phyloP scores from a whole-genome alignment of 2,888 invertebrate species.

The Ceratothoa steindachneri region DNA sequence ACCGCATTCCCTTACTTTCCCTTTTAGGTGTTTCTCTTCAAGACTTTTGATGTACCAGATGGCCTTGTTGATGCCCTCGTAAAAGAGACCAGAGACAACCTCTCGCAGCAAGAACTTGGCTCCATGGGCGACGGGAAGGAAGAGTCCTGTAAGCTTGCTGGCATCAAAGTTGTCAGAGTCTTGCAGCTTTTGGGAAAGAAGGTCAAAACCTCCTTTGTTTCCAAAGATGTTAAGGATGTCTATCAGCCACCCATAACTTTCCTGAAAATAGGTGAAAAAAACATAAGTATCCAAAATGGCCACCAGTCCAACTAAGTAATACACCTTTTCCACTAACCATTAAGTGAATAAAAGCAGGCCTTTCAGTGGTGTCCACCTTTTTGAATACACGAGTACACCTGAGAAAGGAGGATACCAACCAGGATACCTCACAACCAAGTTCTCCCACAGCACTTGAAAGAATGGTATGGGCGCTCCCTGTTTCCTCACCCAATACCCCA shows the following conservation, averaged over 20 bases:
- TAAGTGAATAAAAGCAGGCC: no score
- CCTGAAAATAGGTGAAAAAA: constrained; percentile 42
- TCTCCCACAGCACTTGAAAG: no score
- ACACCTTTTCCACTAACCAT: no score
- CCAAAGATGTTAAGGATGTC: constrained; percentile 56
- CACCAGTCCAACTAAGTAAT: no score
- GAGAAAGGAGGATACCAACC: no score
- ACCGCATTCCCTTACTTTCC: constrained; percentile 55
- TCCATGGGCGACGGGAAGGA: constrained; percentile 52
- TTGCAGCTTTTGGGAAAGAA: constrained; percentile 52
- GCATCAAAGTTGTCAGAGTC: constrained; percentile 52
- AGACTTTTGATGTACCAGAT: constrained; percentile 53
- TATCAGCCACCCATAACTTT: constrained; percentile 56
- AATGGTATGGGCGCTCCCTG: no score
- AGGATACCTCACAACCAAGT: no score
- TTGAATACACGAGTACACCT: no score
- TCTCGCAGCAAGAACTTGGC: constrained; percentile 33
- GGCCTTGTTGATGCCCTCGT: constrained; percentile 53
- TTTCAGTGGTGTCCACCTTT: no score
- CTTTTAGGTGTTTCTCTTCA: constrained; percentile 55
- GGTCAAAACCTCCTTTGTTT: constrained; percentile 54
- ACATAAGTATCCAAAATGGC: neutral
- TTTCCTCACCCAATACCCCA: no score
- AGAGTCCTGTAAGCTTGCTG: constrained; percentile 54
- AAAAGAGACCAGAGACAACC: constrained; percentile 52